These are phyloP conservation scores for Lasius fuliginosus DNA, from an alignment of 2,888 invertebrate genomes.

Conservation along the genomic window DNA sequence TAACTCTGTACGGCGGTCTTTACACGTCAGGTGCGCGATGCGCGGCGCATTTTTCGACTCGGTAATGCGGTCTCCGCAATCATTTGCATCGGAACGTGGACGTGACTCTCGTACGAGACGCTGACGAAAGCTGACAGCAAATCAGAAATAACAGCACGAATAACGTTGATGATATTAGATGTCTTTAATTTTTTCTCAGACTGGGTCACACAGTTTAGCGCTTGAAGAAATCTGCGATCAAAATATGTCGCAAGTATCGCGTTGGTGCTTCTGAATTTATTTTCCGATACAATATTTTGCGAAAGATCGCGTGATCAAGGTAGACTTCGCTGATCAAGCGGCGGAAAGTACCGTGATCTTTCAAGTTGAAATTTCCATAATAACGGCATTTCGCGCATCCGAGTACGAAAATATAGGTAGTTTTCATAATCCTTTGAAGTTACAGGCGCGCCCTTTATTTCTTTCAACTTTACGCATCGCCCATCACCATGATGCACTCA, in stretches of 20 bases:
- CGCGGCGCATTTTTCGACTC: conserved; percentile 37
- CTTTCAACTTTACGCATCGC: conserved; percentile 62
- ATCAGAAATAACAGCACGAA: background rate
- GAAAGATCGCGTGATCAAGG: background rate
- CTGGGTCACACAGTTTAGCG: background rate
- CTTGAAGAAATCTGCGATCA: background rate
- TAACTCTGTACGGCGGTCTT: conserved; percentile 48
- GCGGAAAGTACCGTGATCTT: conserved; percentile 11
- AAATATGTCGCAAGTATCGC: background rate
- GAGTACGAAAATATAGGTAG: conserved; percentile 40
- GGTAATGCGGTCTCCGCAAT: conserved; percentile 40
- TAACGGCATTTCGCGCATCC: conserved; percentile 44
- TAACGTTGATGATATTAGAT: conserved; percentile 19
- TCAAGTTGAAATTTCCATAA: conserved; percentile 18
- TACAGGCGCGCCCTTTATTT: conserved; percentile 44
- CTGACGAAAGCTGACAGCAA: background rate
- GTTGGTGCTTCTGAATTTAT: background rate
- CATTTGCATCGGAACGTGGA: conserved; percentile 48
- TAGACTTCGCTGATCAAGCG: background rate
- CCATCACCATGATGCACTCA: conserved; percentile 47
- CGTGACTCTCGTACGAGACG: conserved; percentile 28
- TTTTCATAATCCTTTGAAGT: conserved; percentile 36
- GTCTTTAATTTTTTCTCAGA: background rate
- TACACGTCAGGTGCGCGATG: conserved; percentile 53
- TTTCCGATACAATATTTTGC: background rate